Conservation (phyloP, 2,888 invertebrate genomes). For the Dasypolia templi region DNA sequence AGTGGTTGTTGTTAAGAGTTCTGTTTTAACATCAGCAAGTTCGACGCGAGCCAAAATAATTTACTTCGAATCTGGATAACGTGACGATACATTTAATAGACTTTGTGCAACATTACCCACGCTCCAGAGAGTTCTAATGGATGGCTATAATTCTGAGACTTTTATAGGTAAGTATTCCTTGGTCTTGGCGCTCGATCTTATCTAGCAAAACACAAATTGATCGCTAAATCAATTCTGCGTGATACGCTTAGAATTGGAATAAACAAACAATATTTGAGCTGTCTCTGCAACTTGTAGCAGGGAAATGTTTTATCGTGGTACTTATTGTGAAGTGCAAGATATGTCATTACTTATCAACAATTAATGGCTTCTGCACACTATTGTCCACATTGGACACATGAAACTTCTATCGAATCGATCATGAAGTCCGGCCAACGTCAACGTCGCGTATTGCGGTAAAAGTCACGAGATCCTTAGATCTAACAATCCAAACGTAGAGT, state of each 20-base stretch:
- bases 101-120: slow-evolving; percentile 35
- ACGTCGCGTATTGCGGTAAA: slow-evolving; percentile 5
- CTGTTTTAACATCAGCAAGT: slow-evolving; percentile 4
- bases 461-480: slow-evolving; percentile 14
- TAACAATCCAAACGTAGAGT: slow-evolving; percentile 2
- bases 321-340: slow-evolving; percentile 50
- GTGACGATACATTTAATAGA: slow-evolving; percentile 11
- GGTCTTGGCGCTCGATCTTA: slow-evolving; percentile 35
- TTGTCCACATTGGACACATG: slow-evolving; percentile 40
- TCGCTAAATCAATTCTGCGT: slow-evolving; percentile 44
- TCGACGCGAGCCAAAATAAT: slow-evolving; percentile 14
- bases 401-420: slow-evolving; percentile 17
- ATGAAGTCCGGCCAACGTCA: slow-evolving; percentile 16
- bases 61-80: slow-evolving; percentile 15
- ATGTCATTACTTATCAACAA: slow-evolving; percentile 58
- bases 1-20: neutral
- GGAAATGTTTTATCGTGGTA: slow-evolving; percentile 52
- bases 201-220: slow-evolving; percentile 47
- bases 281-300: slow-evolving; percentile 46
- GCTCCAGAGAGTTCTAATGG: slow-evolving; percentile 9
- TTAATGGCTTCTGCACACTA: slow-evolving; percentile 51
- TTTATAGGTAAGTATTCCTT: slow-evolving; percentile 6
- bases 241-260: slow-evolving; percentile 43
- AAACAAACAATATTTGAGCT: slow-evolving; percentile 53
- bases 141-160: slow-evolving; percentile 17